These are phyloP conservation scores for Nemoura dubitans DNA, from an alignment of 2,888 invertebrate genomes.

Conservation along the genomic window DNA sequence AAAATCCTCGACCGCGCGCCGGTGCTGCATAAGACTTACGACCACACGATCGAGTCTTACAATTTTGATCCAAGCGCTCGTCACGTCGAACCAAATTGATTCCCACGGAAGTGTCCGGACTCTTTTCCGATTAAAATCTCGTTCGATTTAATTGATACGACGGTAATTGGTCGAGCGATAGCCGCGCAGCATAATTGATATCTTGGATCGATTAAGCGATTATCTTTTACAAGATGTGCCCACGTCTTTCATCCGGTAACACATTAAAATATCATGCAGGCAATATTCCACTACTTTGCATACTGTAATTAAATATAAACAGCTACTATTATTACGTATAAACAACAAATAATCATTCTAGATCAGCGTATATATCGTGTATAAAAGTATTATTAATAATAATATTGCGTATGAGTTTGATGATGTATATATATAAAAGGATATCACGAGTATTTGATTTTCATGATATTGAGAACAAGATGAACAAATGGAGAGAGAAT, in stretches of 20 bases:
- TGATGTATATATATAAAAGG: background rate
- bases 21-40: no score
- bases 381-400: background rate
- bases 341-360: conserved; percentile 12
- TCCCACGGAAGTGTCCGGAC: background rate
- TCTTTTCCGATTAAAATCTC: background rate
- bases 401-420: background rate
- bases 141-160: background rate
- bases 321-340: conserved; percentile 9
- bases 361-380: background rate
- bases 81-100: background rate
- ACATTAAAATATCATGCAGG: background rate
- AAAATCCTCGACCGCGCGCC: no score
- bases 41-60: no score
- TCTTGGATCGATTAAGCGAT: background rate
- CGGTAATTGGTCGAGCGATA: background rate
- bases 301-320: conserved; percentile 34
- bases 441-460: background rate
- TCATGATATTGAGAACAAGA: background rate
- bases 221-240: background rate
- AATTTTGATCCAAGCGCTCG: no score
- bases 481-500: background rate
- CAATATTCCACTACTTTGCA: conserved; percentile 17
- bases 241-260: background rate
- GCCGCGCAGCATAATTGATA: background rate